These are phyloP conservation scores for Sycobia sp. DNA, from an alignment of 1,140 invertebrate genomes.

Conservation along the genomic window DNA sequence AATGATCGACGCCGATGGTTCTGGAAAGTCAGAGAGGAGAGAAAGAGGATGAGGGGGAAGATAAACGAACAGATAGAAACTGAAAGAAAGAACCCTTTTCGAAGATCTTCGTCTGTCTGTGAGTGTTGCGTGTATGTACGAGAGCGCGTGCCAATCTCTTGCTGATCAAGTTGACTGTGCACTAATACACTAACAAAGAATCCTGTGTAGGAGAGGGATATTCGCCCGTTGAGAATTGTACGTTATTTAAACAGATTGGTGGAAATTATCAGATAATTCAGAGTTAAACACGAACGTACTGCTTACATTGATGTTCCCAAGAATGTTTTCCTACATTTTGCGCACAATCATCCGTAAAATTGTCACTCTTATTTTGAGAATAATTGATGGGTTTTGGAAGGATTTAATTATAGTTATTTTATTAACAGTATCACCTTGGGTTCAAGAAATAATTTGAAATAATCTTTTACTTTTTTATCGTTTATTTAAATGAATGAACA, in stretches of 20 bases:
- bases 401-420: too few species aligned
- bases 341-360: neutral
- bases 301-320: too few species aligned
- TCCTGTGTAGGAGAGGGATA: neutral
- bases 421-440: too few species aligned
- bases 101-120: constrained; percentile 20
- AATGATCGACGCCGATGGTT: constrained; percentile 36
- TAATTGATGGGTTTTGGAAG: too few species aligned
- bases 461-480: too few species aligned
- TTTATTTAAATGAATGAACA: too few species aligned
- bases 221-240: neutral
- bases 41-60: constrained; percentile 26
- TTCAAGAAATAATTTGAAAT: too few species aligned
- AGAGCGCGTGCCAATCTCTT: constrained; percentile 15
- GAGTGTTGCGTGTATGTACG: too few species aligned
- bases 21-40: constrained; percentile 31
- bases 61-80: constrained; percentile 32
- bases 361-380: too few species aligned
- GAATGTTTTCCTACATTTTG: too few species aligned
- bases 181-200: neutral
- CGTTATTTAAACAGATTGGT: neutral
- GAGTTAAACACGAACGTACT: too few species aligned
- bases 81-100: constrained; percentile 40
- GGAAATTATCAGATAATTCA: neutral
- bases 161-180: neutral